A percentile compares a stretch with the other conserved stretches of the same genome.
Conservation (phyloP, 1,140 invertebrate species). For the Drosophila suzukii region DNA sequence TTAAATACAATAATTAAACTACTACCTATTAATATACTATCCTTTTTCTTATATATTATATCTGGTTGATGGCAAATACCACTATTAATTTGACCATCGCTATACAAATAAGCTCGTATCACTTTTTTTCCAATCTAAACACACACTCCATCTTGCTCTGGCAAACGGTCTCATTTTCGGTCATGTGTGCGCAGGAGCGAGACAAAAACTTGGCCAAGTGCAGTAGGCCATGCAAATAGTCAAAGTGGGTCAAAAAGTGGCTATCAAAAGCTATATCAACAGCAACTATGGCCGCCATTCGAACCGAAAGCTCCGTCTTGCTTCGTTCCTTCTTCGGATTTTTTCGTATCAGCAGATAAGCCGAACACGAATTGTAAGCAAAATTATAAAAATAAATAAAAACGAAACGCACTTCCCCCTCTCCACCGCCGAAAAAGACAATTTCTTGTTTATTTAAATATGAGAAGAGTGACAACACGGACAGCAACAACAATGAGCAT, state of each 20-base stretch:
- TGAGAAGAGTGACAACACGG: conserved; percentile 47
- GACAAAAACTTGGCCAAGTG: conserved; percentile 84
- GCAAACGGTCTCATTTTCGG: conserved; percentile 33
- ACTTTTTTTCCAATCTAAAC: conserved; percentile 15
- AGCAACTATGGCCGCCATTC: conserved; percentile 43
- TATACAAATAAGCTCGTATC: conserved; percentile 9
- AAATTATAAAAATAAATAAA: conserved; percentile 65
- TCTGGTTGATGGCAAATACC: background rate
- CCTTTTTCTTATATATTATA: too few relatives aligned
- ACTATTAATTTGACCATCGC: conserved; percentile 9
- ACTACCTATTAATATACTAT: too few relatives aligned
- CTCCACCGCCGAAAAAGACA: conserved; percentile 23
- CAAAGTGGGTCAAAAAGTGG: conserved; percentile 76
- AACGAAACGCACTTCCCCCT: conserved; percentile 9
- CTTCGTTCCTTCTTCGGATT: conserved; percentile 37
- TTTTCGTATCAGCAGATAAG: conserved; percentile 44
- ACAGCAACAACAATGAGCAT: conserved; percentile 20
- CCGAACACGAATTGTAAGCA: conserved; percentile 60
- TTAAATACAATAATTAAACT: too few relatives aligned
- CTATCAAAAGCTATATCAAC: conserved; percentile 70
- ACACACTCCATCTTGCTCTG: conserved; percentile 17
- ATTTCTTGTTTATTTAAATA: conserved; percentile 69
- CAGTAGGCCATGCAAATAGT: conserved; percentile 84
- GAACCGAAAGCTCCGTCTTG: conserved; percentile 25
- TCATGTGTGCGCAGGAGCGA: conserved; percentile 40